phyloP scores from a whole-genome alignment of 1,140 invertebrate species.

The Copidosoma floridanum region DNA sequence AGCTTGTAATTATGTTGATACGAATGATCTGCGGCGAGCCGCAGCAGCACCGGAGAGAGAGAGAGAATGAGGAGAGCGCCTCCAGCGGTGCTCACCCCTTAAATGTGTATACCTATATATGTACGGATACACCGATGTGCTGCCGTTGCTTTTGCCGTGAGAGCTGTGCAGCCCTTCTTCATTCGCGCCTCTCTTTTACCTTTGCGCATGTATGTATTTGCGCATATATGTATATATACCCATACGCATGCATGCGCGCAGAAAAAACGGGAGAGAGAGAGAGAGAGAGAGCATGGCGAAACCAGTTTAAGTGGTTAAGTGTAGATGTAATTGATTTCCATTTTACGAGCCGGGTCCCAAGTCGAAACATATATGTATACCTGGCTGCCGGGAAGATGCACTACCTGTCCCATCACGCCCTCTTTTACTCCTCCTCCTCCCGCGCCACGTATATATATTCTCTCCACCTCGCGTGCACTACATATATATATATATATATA shows the following conservation, averaged over 20 bases:
- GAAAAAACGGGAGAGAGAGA: neutral
- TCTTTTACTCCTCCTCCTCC: no score
- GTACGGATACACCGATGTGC: no score
- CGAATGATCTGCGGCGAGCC: constrained; percentile 56
- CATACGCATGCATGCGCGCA: neutral
- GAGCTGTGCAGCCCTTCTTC: constrained; percentile 10
- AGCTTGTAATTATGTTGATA: constrained; percentile 60
- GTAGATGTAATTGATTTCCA: constrained; percentile 59
- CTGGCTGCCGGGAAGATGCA: no score
- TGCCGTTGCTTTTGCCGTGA: no score
- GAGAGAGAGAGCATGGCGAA: constrained; percentile 42
- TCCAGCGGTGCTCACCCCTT: constrained; percentile 48
- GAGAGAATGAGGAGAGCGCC: constrained; percentile 31
- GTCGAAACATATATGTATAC: no score
- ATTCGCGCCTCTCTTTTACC: constrained; percentile 1
- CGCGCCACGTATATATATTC: no score
- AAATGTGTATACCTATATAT: neutral
- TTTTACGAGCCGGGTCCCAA: constrained; percentile 54
- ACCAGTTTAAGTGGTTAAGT: constrained; percentile 59
- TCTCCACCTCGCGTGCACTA: no score
- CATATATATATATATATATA: no score
- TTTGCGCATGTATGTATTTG: neutral
- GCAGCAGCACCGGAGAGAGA: constrained; percentile 33
- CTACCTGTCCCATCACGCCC: no score
- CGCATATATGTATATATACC: neutral